A percentile compares a stretch with the other conserved stretches of the same genome.
Evolutionary conservation across 2,888 invertebrate genomes (phyloP).

Genomic region (Aspidiotus rigidus): DNA sequence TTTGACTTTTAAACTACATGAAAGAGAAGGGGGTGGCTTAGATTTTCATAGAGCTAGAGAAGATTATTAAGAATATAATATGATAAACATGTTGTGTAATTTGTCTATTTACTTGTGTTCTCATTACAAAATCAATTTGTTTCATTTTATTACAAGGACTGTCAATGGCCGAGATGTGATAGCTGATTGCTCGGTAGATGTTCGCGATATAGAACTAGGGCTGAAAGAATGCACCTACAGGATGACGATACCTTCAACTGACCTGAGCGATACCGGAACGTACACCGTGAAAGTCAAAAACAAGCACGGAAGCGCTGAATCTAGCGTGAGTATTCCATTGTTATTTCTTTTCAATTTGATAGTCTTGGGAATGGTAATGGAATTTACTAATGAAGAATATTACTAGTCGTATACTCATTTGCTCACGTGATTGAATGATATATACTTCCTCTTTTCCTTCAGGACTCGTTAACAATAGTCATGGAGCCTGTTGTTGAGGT

Average conservation of each 20-base stretch:
- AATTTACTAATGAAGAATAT: not conserved
- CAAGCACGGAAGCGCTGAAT: slow-evolving; percentile 65
- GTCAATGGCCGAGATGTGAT: slow-evolving; percentile 64
- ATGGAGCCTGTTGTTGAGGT: slow-evolving; percentile 70
- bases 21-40: too few species aligned
- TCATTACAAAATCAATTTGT: too few species aligned
- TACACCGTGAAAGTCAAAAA: slow-evolving; percentile 73
- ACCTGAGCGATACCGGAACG: slow-evolving; percentile 67
- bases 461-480: slow-evolving; percentile 64
- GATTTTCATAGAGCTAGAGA: too few species aligned
- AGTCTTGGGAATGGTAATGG: not conserved
- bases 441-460: slow-evolving; percentile 20
- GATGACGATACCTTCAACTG: slow-evolving; percentile 64
- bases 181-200: slow-evolving; percentile 54
- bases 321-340: slow-evolving; percentile 48
- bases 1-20: too few species aligned
- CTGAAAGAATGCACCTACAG: slow-evolving; percentile 72
- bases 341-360: not conserved
- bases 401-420: too few species aligned
- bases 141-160: slow-evolving; percentile 45
- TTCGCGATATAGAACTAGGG: slow-evolving; percentile 61
- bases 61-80: too few species aligned
- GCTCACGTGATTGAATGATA: not conserved
- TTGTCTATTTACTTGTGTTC: too few species aligned
- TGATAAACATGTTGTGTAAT: too few species aligned